Evolutionary conservation across 2,888 invertebrate species (phyloP), one percentile per base, ranked within the genome.

Genomic region (Limnephilus auricula): DNA sequence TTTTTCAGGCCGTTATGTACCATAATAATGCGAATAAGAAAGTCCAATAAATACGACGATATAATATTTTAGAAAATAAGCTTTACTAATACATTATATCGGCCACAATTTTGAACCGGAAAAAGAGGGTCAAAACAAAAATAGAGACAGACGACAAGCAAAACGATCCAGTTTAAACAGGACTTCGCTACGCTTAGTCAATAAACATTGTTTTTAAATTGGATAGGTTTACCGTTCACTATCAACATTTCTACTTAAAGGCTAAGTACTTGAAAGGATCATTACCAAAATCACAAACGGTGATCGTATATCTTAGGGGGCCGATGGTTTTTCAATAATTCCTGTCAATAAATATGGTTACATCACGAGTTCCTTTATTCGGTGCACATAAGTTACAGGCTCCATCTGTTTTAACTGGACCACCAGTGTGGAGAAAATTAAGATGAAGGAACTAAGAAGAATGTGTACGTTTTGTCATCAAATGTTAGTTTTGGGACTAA

Each of bases 321-420:
- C 87, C 34, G 87, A 78, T 79, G 65, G 87, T 32, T 45, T 30
- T 89, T 50, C 83, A 83, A 50, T 65, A 50, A 34, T 30, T 50
- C 83, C 50, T 80, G 32, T 80, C 89, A 82, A 83, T 89, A 89
- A 89, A 89, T 89, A 80, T 45, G 13, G 34, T 18, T 45, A 32
- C 83, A 89, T 82, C 89, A 89, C 89, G 89, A 89, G 80, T 89
- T 89, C 83, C 82, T 32, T 89, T 88, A 89, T 82, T 79, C 83
- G 88, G 40, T 78, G 82, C 78, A 79, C 90, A 90, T 91, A 91
- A 91, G 91, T 91, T 91, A 90, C 90, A 87, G 34, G 79, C 92
- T 90, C 83, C 78, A 83, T 87, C 89, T 89, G 85, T 91, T 91
- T 40, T 89, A 79, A 45, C 30, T 83, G 89, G 89, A 89, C 89